Evolutionary conservation across 2,888 invertebrate species (phyloP), one percentile per base, ranked within the genome.

Genomic region (Romanomermis culicivorax): DNA sequence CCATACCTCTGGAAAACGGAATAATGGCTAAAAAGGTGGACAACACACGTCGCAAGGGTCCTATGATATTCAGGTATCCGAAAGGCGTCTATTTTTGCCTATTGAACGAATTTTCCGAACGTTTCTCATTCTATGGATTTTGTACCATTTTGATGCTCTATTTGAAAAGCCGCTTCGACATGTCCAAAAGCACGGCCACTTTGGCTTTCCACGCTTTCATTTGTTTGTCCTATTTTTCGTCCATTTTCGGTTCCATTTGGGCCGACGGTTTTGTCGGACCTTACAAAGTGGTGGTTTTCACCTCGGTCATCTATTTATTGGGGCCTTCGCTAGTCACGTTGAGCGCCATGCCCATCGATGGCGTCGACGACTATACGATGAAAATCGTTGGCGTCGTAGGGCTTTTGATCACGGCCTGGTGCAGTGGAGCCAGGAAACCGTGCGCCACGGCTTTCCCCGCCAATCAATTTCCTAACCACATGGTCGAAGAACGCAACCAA

Each of bases 81-180:
- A 7, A 17, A 36, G 36, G 36, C 17, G 83, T 93, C 20, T 84
- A 82, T 65, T 91, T 89, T 74, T 91, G 95, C 65, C 77, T 95
- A 60, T 81, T 81, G 71, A 93, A 88, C 80, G 95, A 95, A 72
- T 91, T 95, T 72, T 95, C 93, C 73, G 95, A 95, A 72, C 58
- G 67, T 7, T 67, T 66, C 61, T 62, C 63, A 50, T 67, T 64
- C 57, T 65, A 65, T 52, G 66, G 66, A 23, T 65, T 67, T 65
- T 61, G 64, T n/a, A 63, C 66, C 3, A 61, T 67, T 29, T 59
- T 67, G 11, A 62, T 61, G 42, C 58, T 67, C 24, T 67, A 36
- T 17, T 36, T 36, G 36, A 7, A 11, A 11, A 17, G 36, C 36
- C 7, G 36, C 7, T 36, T 36, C 17, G 36, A 17, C 36, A 7